phyloP scores from a whole-genome alignment of 1,140 invertebrate genomes.

The Riptortus pedestris region DNA sequence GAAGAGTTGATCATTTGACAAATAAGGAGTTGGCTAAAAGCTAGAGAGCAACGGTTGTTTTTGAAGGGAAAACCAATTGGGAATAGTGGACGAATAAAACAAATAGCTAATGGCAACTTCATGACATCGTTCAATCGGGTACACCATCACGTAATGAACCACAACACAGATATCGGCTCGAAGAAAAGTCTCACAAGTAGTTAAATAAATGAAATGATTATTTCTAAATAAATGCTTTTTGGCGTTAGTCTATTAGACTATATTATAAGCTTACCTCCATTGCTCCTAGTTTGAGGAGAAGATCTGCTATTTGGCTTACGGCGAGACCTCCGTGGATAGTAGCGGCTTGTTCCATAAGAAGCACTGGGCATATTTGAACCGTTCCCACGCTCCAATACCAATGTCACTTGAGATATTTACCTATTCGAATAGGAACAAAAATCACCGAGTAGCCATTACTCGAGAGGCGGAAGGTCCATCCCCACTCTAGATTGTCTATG shows the following conservation, averaged over 20 bases:
- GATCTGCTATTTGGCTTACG: constrained; percentile 76
- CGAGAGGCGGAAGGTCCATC: neutral
- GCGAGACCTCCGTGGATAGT: constrained; percentile 71
- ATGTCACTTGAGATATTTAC: neutral
- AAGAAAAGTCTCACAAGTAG: too few species aligned
- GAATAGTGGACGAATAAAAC: too few species aligned
- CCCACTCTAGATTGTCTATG: neutral
- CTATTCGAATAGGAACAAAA: constrained; percentile 11
- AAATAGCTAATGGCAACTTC: too few species aligned
- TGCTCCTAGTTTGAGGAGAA: constrained; percentile 65
- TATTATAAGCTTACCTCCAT: constrained; percentile 47
- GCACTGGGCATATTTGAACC: constrained; percentile 70
- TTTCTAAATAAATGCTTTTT: too few species aligned
- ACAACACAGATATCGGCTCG: neutral
- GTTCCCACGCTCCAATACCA: constrained; percentile 3
- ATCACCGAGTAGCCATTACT: constrained; percentile 25
- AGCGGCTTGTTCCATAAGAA: constrained; percentile 75
- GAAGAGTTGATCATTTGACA: too few species aligned
- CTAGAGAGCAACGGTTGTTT: too few species aligned
- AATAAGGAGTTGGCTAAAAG: too few species aligned
- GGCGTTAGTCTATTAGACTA: constrained; percentile 20
- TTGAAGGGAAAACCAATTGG: too few species aligned
- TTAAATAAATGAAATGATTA: too few species aligned
- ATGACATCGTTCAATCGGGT: too few species aligned
- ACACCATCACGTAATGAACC: too few species aligned